A percentile compares a stretch with the other conserved stretches of the same genome.
Conservation (phyloP, 2,888 invertebrate genomes). For the Dynastes grantii region DNA sequence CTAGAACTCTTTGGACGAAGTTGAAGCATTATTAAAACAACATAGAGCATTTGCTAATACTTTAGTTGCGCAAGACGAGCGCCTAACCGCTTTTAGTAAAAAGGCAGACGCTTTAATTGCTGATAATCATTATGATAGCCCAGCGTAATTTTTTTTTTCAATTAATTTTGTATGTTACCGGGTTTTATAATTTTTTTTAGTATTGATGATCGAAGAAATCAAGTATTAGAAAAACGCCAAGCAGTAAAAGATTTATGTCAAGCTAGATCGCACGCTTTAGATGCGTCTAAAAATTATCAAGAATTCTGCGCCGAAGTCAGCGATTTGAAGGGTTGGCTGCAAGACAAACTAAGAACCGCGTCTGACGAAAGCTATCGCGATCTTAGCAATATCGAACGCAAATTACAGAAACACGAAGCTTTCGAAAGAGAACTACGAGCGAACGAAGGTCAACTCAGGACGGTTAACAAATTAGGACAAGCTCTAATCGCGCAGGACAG, state of each 20-base stretch:
- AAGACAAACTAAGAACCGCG: slow-evolving; percentile 92
- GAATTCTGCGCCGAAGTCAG: slow-evolving; percentile 94
- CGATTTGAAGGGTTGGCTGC: slow-evolving; percentile 91
- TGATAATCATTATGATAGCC: slow-evolving; percentile 85
- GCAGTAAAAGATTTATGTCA: slow-evolving; percentile 84
- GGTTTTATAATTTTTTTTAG: slow-evolving; percentile 67
- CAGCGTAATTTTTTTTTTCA: slow-evolving; percentile 74
- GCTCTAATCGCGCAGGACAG: slow-evolving; percentile 81
- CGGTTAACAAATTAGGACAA: slow-evolving; percentile 87
- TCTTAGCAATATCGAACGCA: slow-evolving; percentile 89
- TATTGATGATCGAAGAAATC: slow-evolving; percentile 81
- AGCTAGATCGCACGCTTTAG: slow-evolving; percentile 81
- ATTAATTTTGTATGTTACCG: slow-evolving; percentile 17
- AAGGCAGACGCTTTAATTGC: slow-evolving; percentile 87
- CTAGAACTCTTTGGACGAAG: slow-evolving; percentile 90
- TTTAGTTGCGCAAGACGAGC: slow-evolving; percentile 90
- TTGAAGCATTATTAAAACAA: slow-evolving; percentile 92
- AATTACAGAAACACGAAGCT: slow-evolving; percentile 96
- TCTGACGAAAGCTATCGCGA: slow-evolving; percentile 95
- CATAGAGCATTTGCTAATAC: slow-evolving; percentile 96
- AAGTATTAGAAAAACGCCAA: slow-evolving; percentile 83
- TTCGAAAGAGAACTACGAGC: slow-evolving; percentile 96
- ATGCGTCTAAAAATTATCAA: slow-evolving; percentile 91
- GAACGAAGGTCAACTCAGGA: slow-evolving; percentile 92
- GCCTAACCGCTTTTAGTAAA: slow-evolving; percentile 86